These are phyloP conservation scores for Brevimyrus niger DNA, from an alignment of 2,113 vertebrate species.

Conservation along the genomic window DNA sequence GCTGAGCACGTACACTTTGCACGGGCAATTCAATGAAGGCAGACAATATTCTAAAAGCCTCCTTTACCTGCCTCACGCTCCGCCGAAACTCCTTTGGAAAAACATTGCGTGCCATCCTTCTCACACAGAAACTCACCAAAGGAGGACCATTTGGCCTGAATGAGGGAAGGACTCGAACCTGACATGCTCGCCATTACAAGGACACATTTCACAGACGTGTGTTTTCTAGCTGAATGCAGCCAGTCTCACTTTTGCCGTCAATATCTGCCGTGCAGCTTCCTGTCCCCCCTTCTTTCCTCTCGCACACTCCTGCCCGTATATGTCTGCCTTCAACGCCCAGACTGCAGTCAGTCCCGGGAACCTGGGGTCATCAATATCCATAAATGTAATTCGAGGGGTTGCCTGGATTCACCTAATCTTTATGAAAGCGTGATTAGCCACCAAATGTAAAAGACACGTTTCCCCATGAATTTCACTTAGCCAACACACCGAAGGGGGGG, in stretches of 20 bases:
- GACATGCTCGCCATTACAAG: not conserved
- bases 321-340: slow-evolving; percentile 70
- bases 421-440: slow-evolving; percentile 75
- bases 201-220: not conserved
- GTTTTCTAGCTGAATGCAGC: not conserved
- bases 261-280: slow-evolving; percentile 19
- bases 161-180: not conserved
- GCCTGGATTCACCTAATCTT: slow-evolving; percentile 65
- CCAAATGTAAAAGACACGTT: slow-evolving; percentile 73
- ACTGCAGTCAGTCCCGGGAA: slow-evolving; percentile 64
- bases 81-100: not conserved
- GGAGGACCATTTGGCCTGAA: not conserved
- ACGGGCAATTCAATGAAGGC: not conserved
- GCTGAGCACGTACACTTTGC: not conserved
- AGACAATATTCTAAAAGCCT: not conserved
- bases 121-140: not conserved
- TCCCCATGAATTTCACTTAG: slow-evolving; percentile 27
- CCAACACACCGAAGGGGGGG: not conserved
- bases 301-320: slow-evolving; percentile 35
- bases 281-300: not conserved
- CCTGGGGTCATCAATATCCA: slow-evolving; percentile 77
- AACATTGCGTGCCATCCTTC: not conserved
- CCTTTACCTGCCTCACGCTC: not conserved
- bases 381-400: slow-evolving; percentile 73
- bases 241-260: not conserved